Evolutionary conservation across 1,140 invertebrate genomes (phyloP), one percentile per base, ranked within the genome.

Genomic region (Drosophila pallidifrons): DNA sequence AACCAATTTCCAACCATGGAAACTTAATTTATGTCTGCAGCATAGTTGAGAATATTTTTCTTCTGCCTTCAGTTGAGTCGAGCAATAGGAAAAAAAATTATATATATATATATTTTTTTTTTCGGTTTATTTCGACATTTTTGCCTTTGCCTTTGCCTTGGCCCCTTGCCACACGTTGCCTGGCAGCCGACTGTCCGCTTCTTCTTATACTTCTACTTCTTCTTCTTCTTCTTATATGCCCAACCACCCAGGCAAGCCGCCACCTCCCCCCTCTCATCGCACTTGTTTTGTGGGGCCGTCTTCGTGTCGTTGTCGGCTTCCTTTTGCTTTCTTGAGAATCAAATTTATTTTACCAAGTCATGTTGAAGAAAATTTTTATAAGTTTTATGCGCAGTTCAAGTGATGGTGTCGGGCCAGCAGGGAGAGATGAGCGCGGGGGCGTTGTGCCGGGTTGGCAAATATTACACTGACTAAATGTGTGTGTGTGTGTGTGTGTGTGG

Each of bases 21-120:
- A 92, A 92, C 91, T 92, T 92, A 92, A 92, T 92, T 92, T 92
- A 92, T 92, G 88, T 92, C 82, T 92, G 85, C 90, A 91, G 81
- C 91, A 92, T 91, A 91, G 90, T 91, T 90, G 86, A 91, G 91
- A 91, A 91, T 91, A 88, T 82, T 91, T 91, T 91, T 91, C 77
- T 90, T 85, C 66, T 71, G 73, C 73, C 71, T 87, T 61, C 79
- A 69, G 66, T 76, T 32, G 46, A 41, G 49, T 46, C 38, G 67
- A 78, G 55, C 81, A 85, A 85, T 81, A 68, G 78, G 81, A 76
- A 68, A 88, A 88, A 86, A 74, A 87, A 86, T 77, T 67, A 79
- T 68, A 61, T 54, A 46, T 74, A 32, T 32, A 32, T 38, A 43
- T 43, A 5, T 65, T 46, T 71, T 77, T 59, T 73, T 61, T 61